Percentiles rank a stretch among this genome's conserved stretches.
These are phyloP conservation scores for Hybos culiciformis DNA, from an alignment of 2,888 invertebrate species.

Conservation along the genomic window DNA sequence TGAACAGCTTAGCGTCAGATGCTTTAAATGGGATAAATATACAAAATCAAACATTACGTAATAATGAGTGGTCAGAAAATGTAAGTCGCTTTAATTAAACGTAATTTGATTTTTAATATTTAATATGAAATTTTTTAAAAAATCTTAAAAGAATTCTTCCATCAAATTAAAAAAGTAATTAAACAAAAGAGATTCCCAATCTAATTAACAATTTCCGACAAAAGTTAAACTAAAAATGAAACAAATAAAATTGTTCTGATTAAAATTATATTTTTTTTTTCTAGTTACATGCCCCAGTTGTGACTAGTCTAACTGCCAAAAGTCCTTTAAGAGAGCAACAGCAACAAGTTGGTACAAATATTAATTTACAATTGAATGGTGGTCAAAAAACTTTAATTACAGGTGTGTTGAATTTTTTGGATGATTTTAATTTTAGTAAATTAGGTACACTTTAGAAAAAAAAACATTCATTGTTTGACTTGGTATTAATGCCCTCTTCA, in stretches of 20 bases:
- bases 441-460: too few relatives aligned
- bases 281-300: constrained; percentile 14
- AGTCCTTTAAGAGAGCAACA: constrained; percentile 38
- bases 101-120: constrained; percentile 3
- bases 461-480: too few relatives aligned
- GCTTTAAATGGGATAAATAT: constrained; percentile 15
- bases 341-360: constrained; percentile 20
- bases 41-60: constrained; percentile 16
- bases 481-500: too few relatives aligned
- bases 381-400: constrained; percentile 16
- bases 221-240: too few relatives aligned
- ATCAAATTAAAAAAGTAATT: too few relatives aligned
- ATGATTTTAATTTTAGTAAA: too few relatives aligned
- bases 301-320: constrained; percentile 23
- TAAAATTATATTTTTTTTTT: constrained; percentile 3
- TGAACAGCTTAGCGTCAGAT: constrained; percentile 43
- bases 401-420: too few relatives aligned
- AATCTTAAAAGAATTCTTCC: too few relatives aligned
- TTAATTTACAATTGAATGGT: constrained; percentile 14
- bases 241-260: not conserved
- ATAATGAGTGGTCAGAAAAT: constrained; percentile 30
- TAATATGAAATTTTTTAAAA: too few relatives aligned
- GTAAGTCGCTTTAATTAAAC: constrained; percentile 17
- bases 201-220: too few relatives aligned
- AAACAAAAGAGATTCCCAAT: too few relatives aligned